A percentile compares a stretch with the other conserved stretches of the same genome.
These are phyloP conservation scores for Prietella phreatophila DNA, from an alignment of 2,113 vertebrate species.

Conservation along the genomic window DNA sequence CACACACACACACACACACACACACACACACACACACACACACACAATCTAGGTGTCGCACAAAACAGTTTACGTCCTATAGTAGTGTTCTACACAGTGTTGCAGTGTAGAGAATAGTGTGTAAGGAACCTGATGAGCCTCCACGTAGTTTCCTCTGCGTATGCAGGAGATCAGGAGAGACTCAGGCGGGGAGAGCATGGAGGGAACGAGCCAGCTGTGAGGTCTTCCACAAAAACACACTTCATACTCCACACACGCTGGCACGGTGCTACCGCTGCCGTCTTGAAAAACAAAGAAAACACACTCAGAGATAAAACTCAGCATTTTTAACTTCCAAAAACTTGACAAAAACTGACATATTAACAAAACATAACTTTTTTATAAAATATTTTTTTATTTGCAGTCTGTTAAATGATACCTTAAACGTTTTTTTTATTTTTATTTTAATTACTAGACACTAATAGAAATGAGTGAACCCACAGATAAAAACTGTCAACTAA, in stretches of 20 bases:
- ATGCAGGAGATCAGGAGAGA: conserved; percentile 91
- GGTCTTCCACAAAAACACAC: conserved; percentile 62
- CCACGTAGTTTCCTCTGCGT: conserved; percentile 84
- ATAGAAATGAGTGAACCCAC: neutral
- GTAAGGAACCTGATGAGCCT: conserved; percentile 85
- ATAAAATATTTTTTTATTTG: neutral
- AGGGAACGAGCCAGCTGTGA: conserved; percentile 82
- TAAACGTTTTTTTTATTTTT: neutral
- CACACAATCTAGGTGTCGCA: neutral
- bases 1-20: conserved; percentile 38
- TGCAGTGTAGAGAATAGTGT: neutral
- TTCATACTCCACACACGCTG: conserved; percentile 65
- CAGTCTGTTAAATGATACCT: neutral
- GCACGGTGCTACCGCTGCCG: conserved; percentile 66
- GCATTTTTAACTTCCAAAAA: neutral
- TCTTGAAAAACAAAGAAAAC: conserved; percentile 66
- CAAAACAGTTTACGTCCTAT: neutral
- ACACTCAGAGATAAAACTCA: neutral
- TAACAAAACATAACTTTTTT: neutral
- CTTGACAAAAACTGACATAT: too few species aligned
- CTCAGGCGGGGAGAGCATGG: conserved; percentile 95
- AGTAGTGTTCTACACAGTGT: neutral
- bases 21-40: conserved; percentile 36
- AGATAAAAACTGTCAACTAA: neutral
- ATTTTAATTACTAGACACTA: neutral